Evolutionary conservation across 1,140 invertebrate genomes (phyloP).

Genomic region (Chionoecetes opilio): DNA sequence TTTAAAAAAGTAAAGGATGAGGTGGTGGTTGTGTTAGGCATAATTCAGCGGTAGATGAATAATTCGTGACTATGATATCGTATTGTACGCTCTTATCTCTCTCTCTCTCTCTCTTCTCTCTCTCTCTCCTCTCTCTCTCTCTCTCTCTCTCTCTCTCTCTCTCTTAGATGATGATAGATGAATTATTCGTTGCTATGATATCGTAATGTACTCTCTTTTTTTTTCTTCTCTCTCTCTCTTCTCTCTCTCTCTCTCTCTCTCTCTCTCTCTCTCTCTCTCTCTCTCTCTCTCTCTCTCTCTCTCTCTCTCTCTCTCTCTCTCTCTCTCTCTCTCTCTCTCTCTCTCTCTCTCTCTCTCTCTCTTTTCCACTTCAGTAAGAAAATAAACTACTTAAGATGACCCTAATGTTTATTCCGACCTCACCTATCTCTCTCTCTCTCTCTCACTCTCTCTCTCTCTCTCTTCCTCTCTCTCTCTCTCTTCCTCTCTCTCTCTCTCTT

Average conservation of each 20-base stretch:
- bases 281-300: not conserved
- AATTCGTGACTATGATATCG: too few relatives aligned
- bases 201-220: not conserved
- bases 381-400: conserved; percentile 30
- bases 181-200: not conserved
- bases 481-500: not conserved
- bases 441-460: conserved; percentile 25
- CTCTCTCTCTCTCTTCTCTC: not conserved
- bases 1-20: too few relatives aligned
- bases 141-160: not conserved
- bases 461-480: not conserved
- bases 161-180: not conserved
- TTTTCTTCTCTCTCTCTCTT: too few relatives aligned
- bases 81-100: not conserved
- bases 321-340: conserved; percentile 27
- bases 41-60: too few relatives aligned
- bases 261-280: not conserved
- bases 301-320: not conserved
- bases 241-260: too few relatives aligned
- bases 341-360: conserved; percentile 18
- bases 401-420: not conserved
- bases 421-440: not conserved
- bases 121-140: not conserved
- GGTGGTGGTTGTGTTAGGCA: too few relatives aligned
- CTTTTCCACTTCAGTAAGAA: not conserved